Evolutionary conservation across 2,888 invertebrate genomes (phyloP), one percentile per base, ranked within the genome.

Genomic region (Unio delphinus): DNA sequence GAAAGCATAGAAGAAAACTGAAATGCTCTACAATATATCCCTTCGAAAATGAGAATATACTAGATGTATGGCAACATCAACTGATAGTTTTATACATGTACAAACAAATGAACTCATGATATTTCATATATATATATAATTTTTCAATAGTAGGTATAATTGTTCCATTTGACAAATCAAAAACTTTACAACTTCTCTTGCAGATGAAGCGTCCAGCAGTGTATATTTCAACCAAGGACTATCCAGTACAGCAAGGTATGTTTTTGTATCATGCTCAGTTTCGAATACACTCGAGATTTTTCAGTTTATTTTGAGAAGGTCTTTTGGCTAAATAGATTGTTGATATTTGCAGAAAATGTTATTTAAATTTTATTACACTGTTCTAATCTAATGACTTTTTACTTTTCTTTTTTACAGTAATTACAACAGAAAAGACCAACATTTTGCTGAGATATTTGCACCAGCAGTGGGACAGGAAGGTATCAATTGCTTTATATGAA

Each of bases 361-460:
- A 61, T 30, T 45, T 34, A 64, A 4, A 64, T 20, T 20, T 55
- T 15, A 45, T 55, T 23, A 55, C 26, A 26, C 23, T 60, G 67
- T n/a, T 66, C 0, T 66, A 20, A n/a, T 55, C 30, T 11, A 45
- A 45, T 45, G 23, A 15, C 20, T 20, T 64, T 54, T 20, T 64
- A 23, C 30, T 56, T 26, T 68, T 71, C 65, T 66, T 66, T 67
- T 86, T 93, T 94, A 76, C 92, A 95, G 96, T 97, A 83, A 98
- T 98, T 88, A 97, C 97, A 61, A 96, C 97, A 88, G 98, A 98
- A 91, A 97, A 96, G 91, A 95, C 96, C 64, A 97, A 96, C 89
- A 97, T 98, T 86, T 92, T 98, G 72, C 91, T 98, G 86, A 94
- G 97, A 91, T 98, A 96, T 91, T 92, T 98, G 78, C 97, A 97